phyloP scores from a whole-genome alignment of 2,888 invertebrate genomes.

The Meteorus colon region DNA sequence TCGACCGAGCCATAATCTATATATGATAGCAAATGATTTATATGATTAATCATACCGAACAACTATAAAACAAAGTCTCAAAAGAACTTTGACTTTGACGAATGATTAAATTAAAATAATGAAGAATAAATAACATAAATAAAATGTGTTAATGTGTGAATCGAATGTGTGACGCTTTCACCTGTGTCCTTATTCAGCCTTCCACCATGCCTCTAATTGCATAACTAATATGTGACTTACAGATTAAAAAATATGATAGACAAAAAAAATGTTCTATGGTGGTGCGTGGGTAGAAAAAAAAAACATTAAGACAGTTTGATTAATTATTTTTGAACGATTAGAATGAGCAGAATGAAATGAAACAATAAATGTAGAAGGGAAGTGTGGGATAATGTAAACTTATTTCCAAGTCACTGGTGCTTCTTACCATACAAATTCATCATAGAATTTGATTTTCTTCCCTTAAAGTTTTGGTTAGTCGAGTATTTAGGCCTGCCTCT shows the following conservation, averaged over 20 bases:
- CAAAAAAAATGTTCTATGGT: constrained; percentile 4
- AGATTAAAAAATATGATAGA: background rate
- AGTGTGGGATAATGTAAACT: constrained; percentile 13
- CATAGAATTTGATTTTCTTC: constrained; percentile 94
- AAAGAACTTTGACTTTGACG: background rate
- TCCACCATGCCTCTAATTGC: constrained; percentile 70
- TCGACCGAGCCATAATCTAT: constrained; percentile 45
- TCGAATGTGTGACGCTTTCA: constrained; percentile 59
- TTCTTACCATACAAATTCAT: constrained; percentile 97
- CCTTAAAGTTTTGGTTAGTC: constrained; percentile 92
- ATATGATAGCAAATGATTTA: constrained; percentile 24
- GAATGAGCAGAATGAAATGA: background rate
- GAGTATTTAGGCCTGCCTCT: constrained; percentile 89
- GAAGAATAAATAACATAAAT: constrained; percentile 2
- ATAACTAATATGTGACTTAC: constrained; percentile 18
- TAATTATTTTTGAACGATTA: background rate
- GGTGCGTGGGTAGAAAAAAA: background rate
- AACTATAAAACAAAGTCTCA: constrained; percentile 18
- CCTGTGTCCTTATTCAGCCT: constrained; percentile 62
- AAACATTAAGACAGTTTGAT: background rate
- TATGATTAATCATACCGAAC: constrained; percentile 4
- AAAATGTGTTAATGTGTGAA: constrained; percentile 51
- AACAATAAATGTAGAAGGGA: background rate
- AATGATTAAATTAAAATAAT: background rate
- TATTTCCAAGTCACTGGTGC: constrained; percentile 56